Conservation (phyloP, 2,113 vertebrate species). For the Indicator maculatus region DNA sequence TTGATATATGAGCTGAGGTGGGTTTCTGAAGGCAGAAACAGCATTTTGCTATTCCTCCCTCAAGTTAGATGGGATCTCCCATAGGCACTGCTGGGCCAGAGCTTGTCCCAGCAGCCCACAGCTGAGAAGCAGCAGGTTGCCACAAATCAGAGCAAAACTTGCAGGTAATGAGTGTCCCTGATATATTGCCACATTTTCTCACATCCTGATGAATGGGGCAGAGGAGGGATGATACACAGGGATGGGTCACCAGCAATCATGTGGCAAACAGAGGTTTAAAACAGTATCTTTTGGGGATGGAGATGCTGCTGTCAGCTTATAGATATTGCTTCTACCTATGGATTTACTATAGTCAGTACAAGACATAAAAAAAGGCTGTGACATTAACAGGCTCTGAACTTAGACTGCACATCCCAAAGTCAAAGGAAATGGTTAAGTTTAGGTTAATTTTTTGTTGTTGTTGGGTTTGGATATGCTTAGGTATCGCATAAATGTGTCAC, state of each 20-base stretch:
- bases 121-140: neutral
- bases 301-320: neutral
- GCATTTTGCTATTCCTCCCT: neutral
- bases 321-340: neutral
- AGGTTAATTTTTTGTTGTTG: neutral
- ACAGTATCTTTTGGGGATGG: neutral
- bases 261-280: neutral
- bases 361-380: neutral
- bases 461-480: neutral
- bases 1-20: constrained; percentile 71
- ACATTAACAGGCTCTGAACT: neutral
- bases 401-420: neutral
- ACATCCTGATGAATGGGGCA: neutral
- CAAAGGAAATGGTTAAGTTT: neutral
- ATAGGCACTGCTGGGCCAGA: neutral
- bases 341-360: neutral
- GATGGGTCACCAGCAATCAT: rapidly evolving
- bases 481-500: neutral
- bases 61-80: neutral
- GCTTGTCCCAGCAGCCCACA: neutral
- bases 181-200: neutral
- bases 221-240: rapidly evolving
- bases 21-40: constrained; percentile 20
- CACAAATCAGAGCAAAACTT: neutral
- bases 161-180: neutral